Base-by-base conservation (phyloP, 2,888 invertebrate genomes). In the Drosophila kokeensis region DNA sequence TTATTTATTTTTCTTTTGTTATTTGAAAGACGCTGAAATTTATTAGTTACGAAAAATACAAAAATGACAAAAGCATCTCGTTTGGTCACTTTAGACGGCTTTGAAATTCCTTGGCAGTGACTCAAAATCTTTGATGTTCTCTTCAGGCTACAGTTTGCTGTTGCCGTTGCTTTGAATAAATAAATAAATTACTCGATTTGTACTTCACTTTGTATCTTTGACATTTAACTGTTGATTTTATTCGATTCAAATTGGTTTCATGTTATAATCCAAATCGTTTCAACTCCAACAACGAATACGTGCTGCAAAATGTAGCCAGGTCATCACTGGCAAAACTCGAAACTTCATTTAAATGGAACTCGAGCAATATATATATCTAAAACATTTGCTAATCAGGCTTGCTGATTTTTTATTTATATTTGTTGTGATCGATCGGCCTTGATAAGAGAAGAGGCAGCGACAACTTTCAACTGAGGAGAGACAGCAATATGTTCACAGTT, bases 401-500 rank as follows among this genome's bases (percentile, higher is more conserved):
- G 65, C 54, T 70, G 69, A 58, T 55, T 78, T 74, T 40, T 8
- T 30, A 7, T 54, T n/a, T n/a, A n/a, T 29, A 29, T 55, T 8
- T 58, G 70, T 1, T 27, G 36, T 13, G 36, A 27, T 54, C 53
- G 24, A 15, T 45, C 64, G 81, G 73, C 79, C 74, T 82, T 82
- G 82, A 67, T 67, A 74, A 67, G 63, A 64, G 61, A 50, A 62
- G 63, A 50, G 62, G 38, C 57, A 61, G 50, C 34, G 29, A 27
- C 52, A 54, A 53, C 67, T 74, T 72, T 75, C 68, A 60, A 60
- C 55, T 55, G 66, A 6, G 21, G 8, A n/a, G 21, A 34, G 30
- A 42, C n/a, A 32, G 42, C 63, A 77, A 72, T 66, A 61, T 53
- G 69, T 69, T 79, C 63, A 74, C 63, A 74, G 69, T 75, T 80